Base-by-base conservation (phyloP, 2,888 invertebrate species). In the Spilosoma lubricipeda region DNA sequence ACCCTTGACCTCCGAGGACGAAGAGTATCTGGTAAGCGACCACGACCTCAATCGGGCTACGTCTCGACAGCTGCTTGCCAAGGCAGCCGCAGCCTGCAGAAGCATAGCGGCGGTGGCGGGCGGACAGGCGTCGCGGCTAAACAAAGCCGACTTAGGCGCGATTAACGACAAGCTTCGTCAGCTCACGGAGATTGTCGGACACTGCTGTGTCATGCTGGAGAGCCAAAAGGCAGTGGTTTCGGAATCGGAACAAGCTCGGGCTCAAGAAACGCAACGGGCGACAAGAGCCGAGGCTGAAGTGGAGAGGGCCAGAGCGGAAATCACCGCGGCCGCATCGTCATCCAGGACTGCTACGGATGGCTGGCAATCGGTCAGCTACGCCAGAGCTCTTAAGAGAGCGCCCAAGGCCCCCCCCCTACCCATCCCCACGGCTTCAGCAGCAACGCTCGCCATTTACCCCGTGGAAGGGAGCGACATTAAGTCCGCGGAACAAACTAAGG, bases 261-360 rank as follows among this genome's bases (percentile, higher is more conserved):
- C 8, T 3, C 23, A 23, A 7, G 52, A 52, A 7, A 4, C 18
- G 1, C 20, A 52, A 7, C 56, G n/a, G 11, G 45, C 45, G 11
- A 3, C 45, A 18, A 45, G 45, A 4, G 45, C 45, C 3, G 18
- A 45, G 18, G 18, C 45, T 2, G 45, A 45, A 45, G 45, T 18
- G 0, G 45, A 45, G 0, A 18, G 45, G 18, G 48, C 7, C 5
- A 0, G 48, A 23, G 4, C 20, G 3, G 48, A 48, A 5, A 4
- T 15, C 0, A 11, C 2, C 27, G 59, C 59, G 0, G 59, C 11
- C 3, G 27, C 27, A 0, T 1, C 5, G 1, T 1, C 11, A 3
- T 9, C 56, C 7, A 56, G n/a, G 23, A 2, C 9, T n/a, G 11
- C 9, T 0, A 2, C 56, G 0, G 8, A 52, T 20, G 23, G 9